A percentile compares a stretch with the other conserved stretches of the same genome.
Evolutionary conservation across 2,888 invertebrate genomes (phyloP).

Genomic region (Athalia cordata): DNA sequence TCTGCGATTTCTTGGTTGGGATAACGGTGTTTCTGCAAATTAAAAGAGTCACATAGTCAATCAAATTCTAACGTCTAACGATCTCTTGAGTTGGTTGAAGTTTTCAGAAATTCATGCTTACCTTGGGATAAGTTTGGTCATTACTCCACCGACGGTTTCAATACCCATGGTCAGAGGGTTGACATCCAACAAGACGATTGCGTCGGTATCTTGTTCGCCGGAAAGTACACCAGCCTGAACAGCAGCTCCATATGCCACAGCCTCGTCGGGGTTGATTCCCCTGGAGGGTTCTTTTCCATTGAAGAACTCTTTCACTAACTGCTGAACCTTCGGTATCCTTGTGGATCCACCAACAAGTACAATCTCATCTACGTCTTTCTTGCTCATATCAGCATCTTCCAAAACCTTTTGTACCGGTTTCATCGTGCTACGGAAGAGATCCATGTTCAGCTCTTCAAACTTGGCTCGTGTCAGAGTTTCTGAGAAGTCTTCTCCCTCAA

Average conservation of each 20-base stretch:
- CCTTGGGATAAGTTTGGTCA: slow-evolving; percentile 97
- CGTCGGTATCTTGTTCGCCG: slow-evolving; percentile 97
- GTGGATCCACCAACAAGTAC: slow-evolving; percentile 99
- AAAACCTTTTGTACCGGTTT: slow-evolving; percentile 88
- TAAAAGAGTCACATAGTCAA: not conserved
- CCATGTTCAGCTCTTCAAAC: slow-evolving; percentile 98
- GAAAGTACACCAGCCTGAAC: slow-evolving; percentile 99
- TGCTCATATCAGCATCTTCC: slow-evolving; percentile 99
- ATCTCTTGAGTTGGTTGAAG: not conserved
- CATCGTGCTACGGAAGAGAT: slow-evolving; percentile 78
- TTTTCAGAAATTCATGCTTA: slow-evolving; percentile 47
- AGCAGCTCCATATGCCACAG: slow-evolving; percentile 98
- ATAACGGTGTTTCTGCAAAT: slow-evolving; percentile 93
- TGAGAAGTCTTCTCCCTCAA: slow-evolving; percentile 98
- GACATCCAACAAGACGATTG: slow-evolving; percentile 96
- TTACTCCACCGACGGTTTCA: slow-evolving; percentile 99
- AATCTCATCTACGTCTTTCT: slow-evolving; percentile 98
- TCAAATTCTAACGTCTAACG: not conserved
- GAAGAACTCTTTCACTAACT: slow-evolving; percentile 95
- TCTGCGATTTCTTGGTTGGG: slow-evolving; percentile 99
- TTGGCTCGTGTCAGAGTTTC: slow-evolving; percentile 98
- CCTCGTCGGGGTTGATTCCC: slow-evolving; percentile 99
- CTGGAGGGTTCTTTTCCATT: slow-evolving; percentile 98
- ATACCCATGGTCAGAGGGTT: slow-evolving; percentile 99
- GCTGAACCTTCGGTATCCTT: slow-evolving; percentile 98